These are phyloP conservation scores for Zelleria hepariella DNA, from an alignment of 2,888 invertebrate species.

Conservation along the genomic window DNA sequence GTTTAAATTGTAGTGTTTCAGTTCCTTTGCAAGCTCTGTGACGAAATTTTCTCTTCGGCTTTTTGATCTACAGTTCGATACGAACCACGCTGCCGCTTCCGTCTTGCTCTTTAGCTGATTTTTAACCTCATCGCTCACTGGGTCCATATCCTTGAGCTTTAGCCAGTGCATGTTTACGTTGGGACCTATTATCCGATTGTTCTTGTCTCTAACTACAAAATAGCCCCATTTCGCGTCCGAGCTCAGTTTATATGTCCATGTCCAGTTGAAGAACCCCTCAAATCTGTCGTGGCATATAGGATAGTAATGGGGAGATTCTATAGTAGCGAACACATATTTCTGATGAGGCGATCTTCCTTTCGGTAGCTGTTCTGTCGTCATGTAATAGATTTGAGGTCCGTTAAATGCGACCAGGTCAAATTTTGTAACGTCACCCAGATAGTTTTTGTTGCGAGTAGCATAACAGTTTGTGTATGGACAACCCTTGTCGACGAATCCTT, in stretches of 20 bases:
- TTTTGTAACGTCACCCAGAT: constrained; percentile 9
- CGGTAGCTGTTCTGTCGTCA: constrained; percentile 20
- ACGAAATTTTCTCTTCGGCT: constrained; percentile 22
- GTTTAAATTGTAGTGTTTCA: constrained; percentile 21
- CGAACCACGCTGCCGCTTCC: constrained; percentile 35
- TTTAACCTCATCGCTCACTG: constrained; percentile 24
- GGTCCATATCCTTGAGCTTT: constrained; percentile 25
- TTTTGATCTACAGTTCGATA: constrained; percentile 28
- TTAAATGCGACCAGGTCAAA: constrained; percentile 23
- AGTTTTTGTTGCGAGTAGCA: not conserved
- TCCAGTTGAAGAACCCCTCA: constrained; percentile 42
- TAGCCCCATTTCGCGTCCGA: constrained; percentile 41
- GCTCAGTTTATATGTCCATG: constrained; percentile 41
- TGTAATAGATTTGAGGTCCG: constrained; percentile 5
- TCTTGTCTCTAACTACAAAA: constrained; percentile 26
- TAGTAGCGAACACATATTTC: constrained; percentile 38
- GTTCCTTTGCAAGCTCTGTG: constrained; percentile 17
- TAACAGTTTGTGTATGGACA: constrained; percentile 9
- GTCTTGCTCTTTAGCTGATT: constrained; percentile 21
- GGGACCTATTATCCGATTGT: constrained; percentile 28
- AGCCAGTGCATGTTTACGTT: constrained; percentile 33
- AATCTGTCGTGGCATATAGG: constrained; percentile 24
- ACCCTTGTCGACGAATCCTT: constrained; percentile 2
- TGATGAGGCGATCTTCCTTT: constrained; percentile 26
- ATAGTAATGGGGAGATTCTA: constrained; percentile 33